Base-by-base conservation (phyloP, 2,888 invertebrate species). In the Parapristionchus giblindavisi region DNA sequence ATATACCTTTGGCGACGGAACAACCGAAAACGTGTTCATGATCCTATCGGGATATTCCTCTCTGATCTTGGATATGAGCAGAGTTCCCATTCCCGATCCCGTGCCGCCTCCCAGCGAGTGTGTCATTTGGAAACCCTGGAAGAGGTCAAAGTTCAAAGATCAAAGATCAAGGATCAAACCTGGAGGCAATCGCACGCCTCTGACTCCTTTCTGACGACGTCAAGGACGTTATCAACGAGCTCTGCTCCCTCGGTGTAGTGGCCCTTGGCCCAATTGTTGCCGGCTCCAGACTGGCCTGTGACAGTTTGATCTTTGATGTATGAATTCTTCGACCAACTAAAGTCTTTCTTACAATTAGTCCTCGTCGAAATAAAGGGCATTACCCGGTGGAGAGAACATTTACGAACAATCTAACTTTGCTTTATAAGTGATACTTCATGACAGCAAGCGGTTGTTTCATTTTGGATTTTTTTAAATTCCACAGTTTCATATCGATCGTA, bases 21-120 rank as follows among this genome's bases (percentile, higher is more conserved):
- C 92, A 79, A 96, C 95, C 78, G 94, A 94, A 91, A 94, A 96
- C 88, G 95, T 95, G 92, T 94, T 94, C 95, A 96, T 96, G 86
- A 96, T 96, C 91, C 96, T 93, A 91, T 96, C 96, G 83, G 96
- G 96, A 89, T 95, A 96, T 91, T 96, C 96, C 91, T 96, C 95
- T 86, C 95, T 92, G 90, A 96, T 96, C 91, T 96, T 96, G 83
- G 94, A 94, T 88, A 96, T 96, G 82, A 96, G 92, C 8, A 94
- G 89, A 0, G 94, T 94, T 5, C 94, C 94, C 92, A 94, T 92
- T 0, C 94, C 94, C 0, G 94, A 93, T 0, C 94, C 94, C 0
- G 94, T 94, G 24, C 94, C 94, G 14, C 94, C 94, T 0, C 94
- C 85, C 21, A 94, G 91, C 0, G 94, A 94, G 87, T 94, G 93